Conservation (phyloP, 2,888 invertebrate species). For the Netelia virgata region DNA sequence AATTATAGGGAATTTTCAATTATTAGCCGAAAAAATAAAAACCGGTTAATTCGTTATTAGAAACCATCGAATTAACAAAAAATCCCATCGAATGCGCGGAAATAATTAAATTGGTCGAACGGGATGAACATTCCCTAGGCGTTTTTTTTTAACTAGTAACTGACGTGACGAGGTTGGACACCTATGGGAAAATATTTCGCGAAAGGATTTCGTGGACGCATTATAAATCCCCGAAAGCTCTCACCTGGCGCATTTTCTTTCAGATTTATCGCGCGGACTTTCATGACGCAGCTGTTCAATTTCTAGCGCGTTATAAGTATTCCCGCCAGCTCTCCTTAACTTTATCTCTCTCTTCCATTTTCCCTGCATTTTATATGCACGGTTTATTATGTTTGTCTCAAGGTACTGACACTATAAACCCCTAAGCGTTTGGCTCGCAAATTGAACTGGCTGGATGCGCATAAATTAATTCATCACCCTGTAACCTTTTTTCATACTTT, state of each 20-base stretch:
- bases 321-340: constrained; percentile 25
- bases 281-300: constrained; percentile 62
- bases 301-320: constrained; percentile 52
- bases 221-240: constrained; percentile 58
- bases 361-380: constrained; percentile 10
- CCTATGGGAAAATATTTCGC: constrained; percentile 17
- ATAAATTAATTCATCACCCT: constrained; percentile 28
- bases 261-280: constrained; percentile 60
- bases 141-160: too few relatives aligned
- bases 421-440: constrained; percentile 27
- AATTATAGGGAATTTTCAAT: too few relatives aligned
- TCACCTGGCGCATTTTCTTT: constrained; percentile 40
- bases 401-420: constrained; percentile 24
- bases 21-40: too few relatives aligned
- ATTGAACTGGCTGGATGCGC: constrained; percentile 25
- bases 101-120: too few relatives aligned
- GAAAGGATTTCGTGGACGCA: constrained; percentile 38
- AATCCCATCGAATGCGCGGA: too few relatives aligned
- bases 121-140: too few relatives aligned
- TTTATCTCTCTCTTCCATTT: constrained; percentile 3
- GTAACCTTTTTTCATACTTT: too few relatives aligned
- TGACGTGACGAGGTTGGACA: too few relatives aligned
- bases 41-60: too few relatives aligned
- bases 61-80: too few relatives aligned
- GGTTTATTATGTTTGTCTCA: constrained; percentile 57